phyloP scores from a whole-genome alignment of 2,888 invertebrate genomes.

The Ophioninae sp. region DNA sequence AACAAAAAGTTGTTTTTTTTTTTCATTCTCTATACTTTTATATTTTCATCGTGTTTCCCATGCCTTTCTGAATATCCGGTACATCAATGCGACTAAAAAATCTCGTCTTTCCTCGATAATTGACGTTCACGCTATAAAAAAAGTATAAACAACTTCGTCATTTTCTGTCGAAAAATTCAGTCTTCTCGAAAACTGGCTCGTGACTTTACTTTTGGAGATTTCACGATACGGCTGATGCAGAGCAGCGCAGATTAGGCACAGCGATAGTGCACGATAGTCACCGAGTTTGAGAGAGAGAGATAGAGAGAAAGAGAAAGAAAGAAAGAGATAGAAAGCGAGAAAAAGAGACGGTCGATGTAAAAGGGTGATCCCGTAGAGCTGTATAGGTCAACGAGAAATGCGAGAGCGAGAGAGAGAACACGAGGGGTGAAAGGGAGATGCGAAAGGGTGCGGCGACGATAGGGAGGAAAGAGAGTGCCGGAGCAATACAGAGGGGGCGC shows the following conservation, averaged over 20 bases:
- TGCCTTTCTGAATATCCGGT: too few relatives aligned
- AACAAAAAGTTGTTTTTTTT: too few relatives aligned
- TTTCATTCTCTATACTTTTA: too few relatives aligned
- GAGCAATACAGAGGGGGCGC: constrained; percentile 53
- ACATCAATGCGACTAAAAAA: too few relatives aligned
- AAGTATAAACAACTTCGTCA: not conserved
- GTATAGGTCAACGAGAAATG: constrained; percentile 74
- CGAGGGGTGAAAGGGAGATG: constrained; percentile 35
- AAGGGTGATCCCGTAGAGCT: constrained; percentile 66
- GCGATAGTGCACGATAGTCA: constrained; percentile 38
- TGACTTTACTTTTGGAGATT: constrained; percentile 27
- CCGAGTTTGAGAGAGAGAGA: not conserved
- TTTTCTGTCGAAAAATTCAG: constrained; percentile 26
- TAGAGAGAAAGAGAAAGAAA: constrained; percentile 36
- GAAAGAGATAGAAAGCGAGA: constrained; percentile 10
- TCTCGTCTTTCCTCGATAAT: not conserved
- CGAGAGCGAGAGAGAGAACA: constrained; percentile 38
- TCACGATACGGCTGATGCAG: constrained; percentile 36
- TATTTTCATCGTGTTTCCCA: too few relatives aligned
- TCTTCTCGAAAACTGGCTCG: constrained; percentile 30
- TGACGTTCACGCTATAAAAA: not conserved
- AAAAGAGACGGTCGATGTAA: constrained; percentile 46
- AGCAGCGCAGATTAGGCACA: constrained; percentile 51
- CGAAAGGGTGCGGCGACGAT: constrained; percentile 56
- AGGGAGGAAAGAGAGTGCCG: constrained; percentile 58